Base-by-base conservation (phyloP, 1,140 invertebrate genomes). In the Bombyx mandarina region DNA sequence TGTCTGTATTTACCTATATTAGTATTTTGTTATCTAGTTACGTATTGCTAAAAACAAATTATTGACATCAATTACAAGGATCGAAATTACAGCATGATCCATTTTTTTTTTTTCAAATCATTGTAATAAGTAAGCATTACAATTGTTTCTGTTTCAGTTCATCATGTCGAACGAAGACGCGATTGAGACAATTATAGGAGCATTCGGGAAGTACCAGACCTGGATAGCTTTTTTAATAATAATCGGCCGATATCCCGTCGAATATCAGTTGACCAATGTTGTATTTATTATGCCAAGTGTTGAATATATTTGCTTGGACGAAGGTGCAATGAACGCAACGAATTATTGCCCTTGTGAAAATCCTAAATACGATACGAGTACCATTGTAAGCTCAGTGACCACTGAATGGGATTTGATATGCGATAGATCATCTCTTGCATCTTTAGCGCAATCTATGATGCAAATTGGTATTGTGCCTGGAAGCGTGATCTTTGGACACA, bases 201-300 rank as follows among this genome's bases (percentile, higher is more conserved):
- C 70, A 8, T 79, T 81, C 59, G 82, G 79, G 8, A 71, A 62
- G 62, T 85, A 82, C 46, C 82, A 83, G 60, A 63, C 66, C 45
- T 81, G 79, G 61, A 91, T 94, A 43, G 90, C 91, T 7, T 66
- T 93, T 8, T 76, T 94, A 7, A 75, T 94, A 45, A 62, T 65
- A 10, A 35, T 94, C 1, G 86, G 91, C 2, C 91, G 92, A 56
- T 89, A 92, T 63, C 92, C 93, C 0, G 90, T 92, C 1, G 91
- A 92, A 42, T 93, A 92, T 88, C 91, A 93, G 69, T 88, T 93
- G 58, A 75, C 91, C 8, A 92, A 91, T 5, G 92, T 93, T 6
- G 88, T 91, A 7, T 93, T 94, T 71, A 77, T 93, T 47, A 89
- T 92, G 49, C 92, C 92, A 1, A 88, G 87, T 8, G 89, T 89